Evolutionary conservation across 2,888 invertebrate species (phyloP).

Genomic region (Piscicola geometra): DNA sequence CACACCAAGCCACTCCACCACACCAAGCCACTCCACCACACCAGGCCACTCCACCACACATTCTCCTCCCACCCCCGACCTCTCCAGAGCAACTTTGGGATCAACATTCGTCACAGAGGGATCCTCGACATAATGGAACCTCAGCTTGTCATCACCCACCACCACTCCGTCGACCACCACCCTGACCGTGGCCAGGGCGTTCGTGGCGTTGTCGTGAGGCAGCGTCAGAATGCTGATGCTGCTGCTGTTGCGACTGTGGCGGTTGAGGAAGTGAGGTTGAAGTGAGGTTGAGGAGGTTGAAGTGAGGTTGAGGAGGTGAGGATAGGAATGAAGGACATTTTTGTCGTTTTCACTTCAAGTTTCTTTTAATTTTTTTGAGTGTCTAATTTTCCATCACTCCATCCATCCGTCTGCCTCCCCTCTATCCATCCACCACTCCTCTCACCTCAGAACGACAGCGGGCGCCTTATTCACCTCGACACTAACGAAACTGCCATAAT

Average conservation of each 20-base stretch:
- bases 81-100: slow-evolving; percentile 22
- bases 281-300: no score
- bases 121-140: slow-evolving; percentile 27
- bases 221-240: slow-evolving; percentile 27
- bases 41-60: no score
- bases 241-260: slow-evolving; percentile 27
- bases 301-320: no score
- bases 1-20: no score
- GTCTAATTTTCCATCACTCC: no score
- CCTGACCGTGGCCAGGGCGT: neutral
- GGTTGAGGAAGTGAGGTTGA: no score
- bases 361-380: no score
- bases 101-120: slow-evolving; percentile 14
- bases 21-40: no score
- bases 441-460: slow-evolving; percentile 15
- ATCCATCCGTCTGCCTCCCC: neutral
- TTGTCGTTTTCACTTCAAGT: no score
- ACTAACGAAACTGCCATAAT: slow-evolving; percentile 23
- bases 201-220: neutral
- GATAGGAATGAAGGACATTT: no score
- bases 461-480: slow-evolving; percentile 9
- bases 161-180: slow-evolving; percentile 24
- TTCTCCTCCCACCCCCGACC: slow-evolving; percentile 9
- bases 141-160: neutral
- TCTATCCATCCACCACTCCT: neutral